Base-by-base conservation (phyloP, 1,140 invertebrate species). In the Sycophaga agraensis region DNA sequence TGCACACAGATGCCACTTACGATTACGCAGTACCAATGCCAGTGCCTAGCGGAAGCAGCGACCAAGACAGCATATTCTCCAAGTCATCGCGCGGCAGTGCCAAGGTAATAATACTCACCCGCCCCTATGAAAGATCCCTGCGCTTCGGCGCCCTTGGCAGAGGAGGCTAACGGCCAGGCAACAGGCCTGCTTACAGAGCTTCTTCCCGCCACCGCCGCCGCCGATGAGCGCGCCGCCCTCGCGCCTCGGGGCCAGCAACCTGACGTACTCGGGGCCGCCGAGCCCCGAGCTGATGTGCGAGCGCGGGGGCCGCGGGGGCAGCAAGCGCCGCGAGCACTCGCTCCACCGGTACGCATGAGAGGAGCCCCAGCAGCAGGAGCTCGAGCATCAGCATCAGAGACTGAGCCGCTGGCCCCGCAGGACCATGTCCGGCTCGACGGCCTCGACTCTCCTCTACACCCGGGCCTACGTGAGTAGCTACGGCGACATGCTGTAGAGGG, bases 21-120 rank as follows among this genome's bases (percentile, higher is more conserved):
- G 82, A 83, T 69, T 83, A 83, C 64, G 82, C 81, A 51, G 82
- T 83, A 63, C 82, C 79, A 45, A 81, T 81, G 78, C 82, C 79
- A 55, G 80, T 81, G 76, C 77, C 78, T 31, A 80, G 78, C 57
- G 75, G 75, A 46, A 78, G 79, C 66, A 81, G 80, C 56, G 82
- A 82, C 63, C 81, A 82, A 68, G 82, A 82, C 63, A 82, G 81
- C 70, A 76, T 82, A 35, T 82, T 83, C 63, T 83, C 82, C n/a
- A 81, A 82, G 67, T 79, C 81, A 45, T 82, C 81, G 48, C 75
- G 78, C 66, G 79, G 79, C 64, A 81, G 79, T 66, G 79, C 79
- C 31, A 81, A 81, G 73, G 79, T 79, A 68, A 54, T 70, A 31
- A 31, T 11, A 31, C 5, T 31, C 4, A 31, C 28, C 28, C 11